phyloP scores from a whole-genome alignment of 2,113 vertebrate genomes.

The Carassius gibelio region DNA sequence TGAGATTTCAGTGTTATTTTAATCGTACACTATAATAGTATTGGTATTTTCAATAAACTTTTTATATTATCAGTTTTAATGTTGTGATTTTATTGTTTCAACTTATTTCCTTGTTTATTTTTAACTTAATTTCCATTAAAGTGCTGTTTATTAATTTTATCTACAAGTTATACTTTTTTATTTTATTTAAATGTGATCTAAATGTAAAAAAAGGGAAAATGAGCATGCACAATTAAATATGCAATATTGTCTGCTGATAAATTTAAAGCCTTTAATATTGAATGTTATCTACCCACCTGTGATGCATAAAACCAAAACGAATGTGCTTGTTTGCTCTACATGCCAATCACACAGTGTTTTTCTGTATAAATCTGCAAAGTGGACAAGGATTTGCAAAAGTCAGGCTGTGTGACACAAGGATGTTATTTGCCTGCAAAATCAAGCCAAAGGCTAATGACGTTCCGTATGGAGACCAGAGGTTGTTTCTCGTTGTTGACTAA shows the following conservation, averaged over 20 bases:
- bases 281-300: not conserved
- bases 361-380: not conserved
- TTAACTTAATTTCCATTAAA: not conserved
- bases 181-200: not conserved
- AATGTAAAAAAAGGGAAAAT: not conserved
- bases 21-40: not conserved
- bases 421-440: not conserved
- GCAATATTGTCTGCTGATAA: not conserved
- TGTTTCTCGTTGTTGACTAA: not conserved
- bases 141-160: not conserved
- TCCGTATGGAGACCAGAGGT: not conserved
- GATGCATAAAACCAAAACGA: not conserved
- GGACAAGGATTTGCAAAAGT: not conserved
- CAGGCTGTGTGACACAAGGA: not conserved
- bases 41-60: not conserved
- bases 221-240: not conserved
- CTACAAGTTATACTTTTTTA: no score
- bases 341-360: not conserved
- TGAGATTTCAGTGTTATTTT: not conserved
- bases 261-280: not conserved
- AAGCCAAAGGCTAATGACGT: not conserved
- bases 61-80: no score
- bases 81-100: no score
- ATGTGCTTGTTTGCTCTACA: not conserved
- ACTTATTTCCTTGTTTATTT: not conserved